Percentiles rank a stretch among this genome's conserved stretches.
These are phyloP conservation scores for Melieria crassipennis DNA, from an alignment of 2,888 invertebrate species.

Conservation along the genomic window DNA sequence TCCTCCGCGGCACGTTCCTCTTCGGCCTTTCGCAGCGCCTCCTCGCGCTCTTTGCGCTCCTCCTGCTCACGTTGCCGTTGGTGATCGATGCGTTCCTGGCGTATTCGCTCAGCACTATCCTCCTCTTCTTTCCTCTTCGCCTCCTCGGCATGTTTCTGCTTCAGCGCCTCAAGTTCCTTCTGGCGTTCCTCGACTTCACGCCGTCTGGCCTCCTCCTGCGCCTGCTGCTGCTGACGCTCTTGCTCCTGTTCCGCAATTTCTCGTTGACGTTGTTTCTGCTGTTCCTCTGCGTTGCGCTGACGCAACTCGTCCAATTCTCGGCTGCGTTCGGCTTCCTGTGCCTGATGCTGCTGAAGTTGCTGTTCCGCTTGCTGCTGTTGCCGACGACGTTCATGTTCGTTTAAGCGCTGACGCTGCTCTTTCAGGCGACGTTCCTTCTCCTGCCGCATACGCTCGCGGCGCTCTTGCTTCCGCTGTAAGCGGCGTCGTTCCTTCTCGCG, in stretches of 20 bases:
- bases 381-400: slow-evolving; percentile 41
- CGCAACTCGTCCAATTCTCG: slow-evolving; percentile 31
- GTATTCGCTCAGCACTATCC: slow-evolving; percentile 45
- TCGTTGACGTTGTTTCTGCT: slow-evolving; percentile 39
- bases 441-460: slow-evolving; percentile 47
- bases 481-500: slow-evolving; percentile 53
- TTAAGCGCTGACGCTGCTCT: slow-evolving; percentile 41
- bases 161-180: slow-evolving; percentile 48
- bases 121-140: slow-evolving; percentile 47
- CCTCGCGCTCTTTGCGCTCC: slow-evolving; percentile 45
- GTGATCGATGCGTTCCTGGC: slow-evolving; percentile 49
- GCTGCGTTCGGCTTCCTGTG: slow-evolving; percentile 33
- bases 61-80: slow-evolving; percentile 51
- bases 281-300: slow-evolving; percentile 22
- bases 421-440: slow-evolving; percentile 45
- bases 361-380: slow-evolving; percentile 40
- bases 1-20: slow-evolving; percentile 52
- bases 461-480: slow-evolving; percentile 49
- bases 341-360: slow-evolving; percentile 38
- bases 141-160: slow-evolving; percentile 48
- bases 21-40: slow-evolving; percentile 46
- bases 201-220: slow-evolving; percentile 44
- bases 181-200: slow-evolving; percentile 44
- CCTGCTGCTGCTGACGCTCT: slow-evolving; percentile 44
- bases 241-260: slow-evolving; percentile 45